Evolutionary conservation across 2,113 vertebrate species (phyloP), one percentile per base, ranked within the genome.

Genomic region (Clinocottus analis): DNA sequence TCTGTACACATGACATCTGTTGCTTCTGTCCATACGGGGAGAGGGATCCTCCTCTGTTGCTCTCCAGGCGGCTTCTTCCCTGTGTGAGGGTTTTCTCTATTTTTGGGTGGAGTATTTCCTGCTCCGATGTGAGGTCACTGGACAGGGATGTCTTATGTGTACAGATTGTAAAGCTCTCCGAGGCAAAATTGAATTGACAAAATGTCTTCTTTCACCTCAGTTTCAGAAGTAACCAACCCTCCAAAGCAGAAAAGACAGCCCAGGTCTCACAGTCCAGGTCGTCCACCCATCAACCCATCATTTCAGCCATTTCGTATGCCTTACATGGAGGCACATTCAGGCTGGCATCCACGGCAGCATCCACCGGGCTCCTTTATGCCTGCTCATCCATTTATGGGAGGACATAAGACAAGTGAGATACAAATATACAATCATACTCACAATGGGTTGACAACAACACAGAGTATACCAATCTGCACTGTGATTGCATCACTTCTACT

Each of bases 191-290:
- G n/a, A n/a, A n/a, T n/a, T n/a, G n/a, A n/a, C n/a, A n/a, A n/a
- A n/a, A n/a, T n/a, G n/a, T n/a, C n/a, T n/a, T n/a, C n/a, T n/a
- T n/a, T 0, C 14, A 19, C 17, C 27, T 6, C 6, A 25, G 9
- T 53, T 67, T 59, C 21, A 5, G 60, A 29, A 33, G 2, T 3
- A 19, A 21, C 0, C 7, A 71, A 41, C 3, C 9, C 35, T 16
- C 27, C 21, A 21, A 49, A 59, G 64, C 70, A 71, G 35, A 69
- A 0, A 23, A 37, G 0, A 8, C 59, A 10, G 1, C 69, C 68
- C 49, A 69, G 31, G 49, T 64, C 73, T 23, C 70, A 75, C 7
- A 80, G 75, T 78, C 81, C 68, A 37, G 39, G 55, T 7, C 25
- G 16, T 60, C 77, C 75, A 4, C 43, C 21, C 17, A 0, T 69